These are phyloP conservation scores for Saturnia japonica DNA, from an alignment of 2,888 invertebrate species.

Conservation along the genomic window DNA sequence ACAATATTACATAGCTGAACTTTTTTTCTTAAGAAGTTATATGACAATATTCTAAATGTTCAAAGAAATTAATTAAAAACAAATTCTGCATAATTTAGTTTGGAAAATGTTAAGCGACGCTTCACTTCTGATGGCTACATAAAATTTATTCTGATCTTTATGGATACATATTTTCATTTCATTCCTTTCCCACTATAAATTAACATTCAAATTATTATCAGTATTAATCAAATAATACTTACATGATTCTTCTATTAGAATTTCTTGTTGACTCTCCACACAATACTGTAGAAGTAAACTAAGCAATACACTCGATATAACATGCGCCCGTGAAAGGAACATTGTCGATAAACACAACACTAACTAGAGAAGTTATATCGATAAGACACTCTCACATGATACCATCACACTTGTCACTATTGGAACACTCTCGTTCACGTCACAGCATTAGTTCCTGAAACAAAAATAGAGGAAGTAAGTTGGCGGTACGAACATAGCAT, in stretches of 20 bases:
- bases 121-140: too few relatives aligned
- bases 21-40: too few relatives aligned
- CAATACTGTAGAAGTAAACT: slow-evolving; percentile 59
- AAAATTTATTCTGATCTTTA: too few relatives aligned
- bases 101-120: too few relatives aligned
- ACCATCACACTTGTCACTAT: slow-evolving; percentile 39
- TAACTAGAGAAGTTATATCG: slow-evolving; percentile 37
- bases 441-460: slow-evolving; percentile 36
- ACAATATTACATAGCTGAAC: too few relatives aligned
- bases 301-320: slow-evolving; percentile 52
- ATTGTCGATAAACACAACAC: slow-evolving; percentile 41
- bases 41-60: too few relatives aligned
- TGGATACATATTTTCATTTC: too few relatives aligned
- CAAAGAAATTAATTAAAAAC: too few relatives aligned
- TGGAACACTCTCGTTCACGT: slow-evolving; percentile 22
- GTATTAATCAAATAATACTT: slow-evolving; percentile 37
- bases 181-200: too few relatives aligned
- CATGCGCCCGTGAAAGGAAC: slow-evolving; percentile 50
- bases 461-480: slow-evolving; percentile 26
- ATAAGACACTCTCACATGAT: slow-evolving; percentile 44
- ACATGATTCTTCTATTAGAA: slow-evolving; percentile 73
- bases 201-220: too few relatives aligned
- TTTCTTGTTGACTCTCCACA: slow-evolving; percentile 66
- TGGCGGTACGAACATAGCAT: background rate
- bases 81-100: too few relatives aligned